A percentile compares a stretch with the other conserved stretches of the same genome.
These are phyloP conservation scores for Apeira syringaria DNA, from an alignment of 2,888 invertebrate species.

Conservation along the genomic window DNA sequence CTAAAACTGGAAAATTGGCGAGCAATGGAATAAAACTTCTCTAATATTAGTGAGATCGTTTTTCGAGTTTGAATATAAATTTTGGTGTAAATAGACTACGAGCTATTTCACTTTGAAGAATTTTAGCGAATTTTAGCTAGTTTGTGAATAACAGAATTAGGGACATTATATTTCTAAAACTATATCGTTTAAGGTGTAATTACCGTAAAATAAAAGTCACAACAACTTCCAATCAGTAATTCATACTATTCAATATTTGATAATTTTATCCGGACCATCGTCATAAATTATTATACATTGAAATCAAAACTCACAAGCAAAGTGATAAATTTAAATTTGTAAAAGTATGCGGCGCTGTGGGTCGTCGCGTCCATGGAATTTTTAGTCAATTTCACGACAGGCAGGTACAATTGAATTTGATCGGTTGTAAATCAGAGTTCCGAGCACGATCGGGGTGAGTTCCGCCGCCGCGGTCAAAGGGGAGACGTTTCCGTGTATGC, in stretches of 20 bases:
- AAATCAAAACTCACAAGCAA: slow-evolving; percentile 16
- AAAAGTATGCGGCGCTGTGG: slow-evolving; percentile 43
- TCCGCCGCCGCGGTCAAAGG: slow-evolving; percentile 37
- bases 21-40: too few species aligned
- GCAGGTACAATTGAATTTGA: slow-evolving; percentile 78
- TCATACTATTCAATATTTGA: neutral
- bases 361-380: slow-evolving; percentile 68
- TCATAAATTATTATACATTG: slow-evolving; percentile 23
- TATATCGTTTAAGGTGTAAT: too few species aligned
- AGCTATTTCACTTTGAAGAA: too few species aligned
- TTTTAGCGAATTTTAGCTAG: too few species aligned
- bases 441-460: slow-evolving; percentile 60
- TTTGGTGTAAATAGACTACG: too few species aligned
- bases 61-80: too few species aligned
- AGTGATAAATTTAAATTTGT: slow-evolving; percentile 44
- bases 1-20: too few species aligned
- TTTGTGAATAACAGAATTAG: too few species aligned
- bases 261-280: slow-evolving; percentile 9
- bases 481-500: slow-evolving; percentile 2
- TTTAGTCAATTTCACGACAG: slow-evolving; percentile 75
- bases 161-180: too few species aligned
- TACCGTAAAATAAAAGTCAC: too few species aligned
- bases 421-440: slow-evolving; percentile 72
- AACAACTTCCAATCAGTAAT: too few species aligned
- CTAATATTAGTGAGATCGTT: too few species aligned